phyloP scores from a whole-genome alignment of 2,888 invertebrate genomes.

The Cheilosia impressa region DNA sequence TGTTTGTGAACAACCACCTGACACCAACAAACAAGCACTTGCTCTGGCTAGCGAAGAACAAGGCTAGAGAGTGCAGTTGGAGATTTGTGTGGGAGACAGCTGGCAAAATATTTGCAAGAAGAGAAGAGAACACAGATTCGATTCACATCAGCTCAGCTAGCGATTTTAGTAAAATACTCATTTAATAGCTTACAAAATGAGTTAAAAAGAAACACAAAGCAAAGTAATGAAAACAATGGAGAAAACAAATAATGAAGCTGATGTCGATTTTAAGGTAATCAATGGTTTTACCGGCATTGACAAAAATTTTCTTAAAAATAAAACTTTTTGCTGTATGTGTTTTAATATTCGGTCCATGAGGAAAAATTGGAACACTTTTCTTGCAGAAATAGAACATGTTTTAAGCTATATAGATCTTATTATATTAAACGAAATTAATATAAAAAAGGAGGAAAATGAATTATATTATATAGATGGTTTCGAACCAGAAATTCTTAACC shows the following conservation, averaged over 20 bases:
- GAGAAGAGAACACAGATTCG: neutral
- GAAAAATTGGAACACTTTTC: conserved; percentile 12
- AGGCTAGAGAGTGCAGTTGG: conserved; percentile 19
- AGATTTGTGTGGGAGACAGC: conserved; percentile 13
- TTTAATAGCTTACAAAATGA: neutral
- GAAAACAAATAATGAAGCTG: conserved; percentile 23
- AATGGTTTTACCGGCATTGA: conserved; percentile 21
- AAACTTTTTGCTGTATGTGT: conserved; percentile 21
- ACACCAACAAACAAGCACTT: too few relatives aligned
- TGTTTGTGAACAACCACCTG: too few relatives aligned
- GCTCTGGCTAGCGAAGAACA: too few relatives aligned
- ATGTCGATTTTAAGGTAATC: conserved; percentile 29
- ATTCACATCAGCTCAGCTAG: neutral
- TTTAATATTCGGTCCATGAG: conserved; percentile 33
- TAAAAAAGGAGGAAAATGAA: neutral
- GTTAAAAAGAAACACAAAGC: neutral
- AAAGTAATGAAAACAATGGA: conserved; percentile 2
- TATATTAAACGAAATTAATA: conserved; percentile 3
- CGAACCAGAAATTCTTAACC: conserved; percentile 3
- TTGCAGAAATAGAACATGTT: conserved; percentile 25
- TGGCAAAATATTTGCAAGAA: conserved; percentile 7
- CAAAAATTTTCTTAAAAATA: conserved; percentile 8
- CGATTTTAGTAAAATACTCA: neutral
- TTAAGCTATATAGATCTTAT: neutral
- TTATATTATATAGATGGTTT: conserved; percentile 2